These are phyloP conservation scores for Microctenopoma lineatum DNA, from an alignment of 2,797 vertebrate genomes.

Conservation along the genomic window DNA sequence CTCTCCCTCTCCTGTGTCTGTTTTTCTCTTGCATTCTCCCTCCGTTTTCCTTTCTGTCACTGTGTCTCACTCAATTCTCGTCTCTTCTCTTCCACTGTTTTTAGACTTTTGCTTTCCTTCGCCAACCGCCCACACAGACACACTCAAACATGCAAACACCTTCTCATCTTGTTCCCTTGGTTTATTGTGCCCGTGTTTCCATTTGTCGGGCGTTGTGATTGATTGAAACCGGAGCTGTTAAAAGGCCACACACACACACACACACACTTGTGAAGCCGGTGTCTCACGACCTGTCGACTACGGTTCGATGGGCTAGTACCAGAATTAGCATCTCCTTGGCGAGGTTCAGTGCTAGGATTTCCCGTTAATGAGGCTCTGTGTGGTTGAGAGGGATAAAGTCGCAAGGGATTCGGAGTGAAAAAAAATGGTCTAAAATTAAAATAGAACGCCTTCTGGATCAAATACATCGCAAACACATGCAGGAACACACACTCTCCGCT, in stretches of 20 bases:
- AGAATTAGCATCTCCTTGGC: conserved; percentile 76
- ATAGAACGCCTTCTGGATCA: conserved; percentile 54
- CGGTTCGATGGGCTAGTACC: conserved; percentile 72
- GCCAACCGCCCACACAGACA: conserved; percentile 19
- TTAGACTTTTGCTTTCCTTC: conserved; percentile 34
- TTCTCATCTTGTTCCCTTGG: conserved; percentile 67
- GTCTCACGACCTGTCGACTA: conserved; percentile 62
- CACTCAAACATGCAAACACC: conserved; percentile 52
- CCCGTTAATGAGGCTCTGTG: conserved; percentile 78
- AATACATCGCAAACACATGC: conserved; percentile 41
- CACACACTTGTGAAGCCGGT: conserved; percentile 32
- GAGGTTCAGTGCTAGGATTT: conserved; percentile 75
- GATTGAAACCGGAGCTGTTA: conserved; percentile 78
- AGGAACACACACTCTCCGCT: conserved; percentile 32
- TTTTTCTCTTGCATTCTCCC: conserved; percentile 30
- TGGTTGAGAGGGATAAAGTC: conserved; percentile 63
- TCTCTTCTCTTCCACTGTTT: conserved; percentile 19
- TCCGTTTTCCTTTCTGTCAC: conserved; percentile 49
- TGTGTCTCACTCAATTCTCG: conserved; percentile 30
- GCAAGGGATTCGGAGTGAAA: conserved; percentile 61
- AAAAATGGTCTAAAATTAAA: conserved; percentile 25
- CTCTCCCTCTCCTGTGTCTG: conserved; percentile 47
- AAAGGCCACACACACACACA: conserved; percentile 68
- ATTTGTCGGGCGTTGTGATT: conserved; percentile 70
- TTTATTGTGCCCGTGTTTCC: conserved; percentile 75